Evolutionary conservation across 2,888 invertebrate species (phyloP).

Genomic region (Pyralis farinalis): DNA sequence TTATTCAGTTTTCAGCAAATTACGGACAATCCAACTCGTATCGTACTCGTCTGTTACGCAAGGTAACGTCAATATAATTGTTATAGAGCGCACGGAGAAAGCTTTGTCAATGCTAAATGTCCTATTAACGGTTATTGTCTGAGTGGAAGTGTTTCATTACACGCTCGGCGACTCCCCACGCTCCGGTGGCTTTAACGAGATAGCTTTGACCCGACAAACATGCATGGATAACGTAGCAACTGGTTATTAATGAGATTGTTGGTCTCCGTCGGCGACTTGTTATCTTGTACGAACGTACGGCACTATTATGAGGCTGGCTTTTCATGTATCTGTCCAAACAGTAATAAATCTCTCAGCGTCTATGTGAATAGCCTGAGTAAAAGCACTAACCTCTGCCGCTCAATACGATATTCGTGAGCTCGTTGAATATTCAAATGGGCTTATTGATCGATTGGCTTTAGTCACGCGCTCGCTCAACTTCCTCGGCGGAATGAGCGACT

Average conservation of each 20-base stretch:
- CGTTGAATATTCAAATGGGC: conserved; percentile 27
- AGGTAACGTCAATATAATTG: conserved; percentile 17
- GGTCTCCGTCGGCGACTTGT: conserved; percentile 16
- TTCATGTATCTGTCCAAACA: conserved; percentile 8
- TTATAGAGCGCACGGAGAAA: conserved; percentile 39
- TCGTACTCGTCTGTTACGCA: conserved; percentile 17
- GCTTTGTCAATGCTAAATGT: conserved; percentile 59
- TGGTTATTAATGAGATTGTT: conserved; percentile 39
- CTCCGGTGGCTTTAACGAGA: conserved; percentile 65
- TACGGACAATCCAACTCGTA: conserved; percentile 18
- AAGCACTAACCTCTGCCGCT: conserved; percentile 7
- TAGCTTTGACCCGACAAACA: conserved; percentile 49
- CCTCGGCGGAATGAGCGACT: conserved; percentile 21
- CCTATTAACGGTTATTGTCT: conserved; percentile 68
- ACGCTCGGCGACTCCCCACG: conserved; percentile 61
- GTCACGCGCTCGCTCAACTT: conserved; percentile 29
- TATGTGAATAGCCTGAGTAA: conserved; percentile 1
- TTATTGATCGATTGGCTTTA: conserved; percentile 39
- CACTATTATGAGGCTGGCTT: no score
- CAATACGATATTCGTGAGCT: conserved; percentile 23
- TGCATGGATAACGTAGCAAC: conserved; percentile 37
- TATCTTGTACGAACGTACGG: conserved; percentile 13
- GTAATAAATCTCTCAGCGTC: not conserved
- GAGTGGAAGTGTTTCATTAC: conserved; percentile 76
- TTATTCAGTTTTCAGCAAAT: conserved; percentile 12